Evolutionary conservation across 2,797 vertebrate species (phyloP).

Genomic region (Kryptopterus vitreolus): DNA sequence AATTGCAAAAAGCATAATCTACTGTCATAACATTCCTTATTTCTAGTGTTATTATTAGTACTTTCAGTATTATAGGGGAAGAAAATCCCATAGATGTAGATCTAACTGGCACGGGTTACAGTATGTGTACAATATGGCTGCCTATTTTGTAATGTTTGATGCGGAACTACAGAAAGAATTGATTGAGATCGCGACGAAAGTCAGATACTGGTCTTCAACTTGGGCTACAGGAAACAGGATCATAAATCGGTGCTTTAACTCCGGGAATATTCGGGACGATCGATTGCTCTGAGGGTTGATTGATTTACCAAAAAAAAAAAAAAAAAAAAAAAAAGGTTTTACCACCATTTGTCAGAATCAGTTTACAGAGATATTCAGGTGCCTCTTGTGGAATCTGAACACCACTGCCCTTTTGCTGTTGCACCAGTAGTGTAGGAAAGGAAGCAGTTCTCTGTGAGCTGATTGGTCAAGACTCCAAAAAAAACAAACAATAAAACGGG

Average conservation of each 20-base stretch:
- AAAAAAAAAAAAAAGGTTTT: conserved; percentile 4
- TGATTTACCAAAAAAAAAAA: too few relatives aligned
- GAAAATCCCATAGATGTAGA: neutral
- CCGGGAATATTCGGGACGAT: neutral
- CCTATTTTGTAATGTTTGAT: conserved; percentile 29
- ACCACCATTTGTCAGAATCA: conserved; percentile 24
- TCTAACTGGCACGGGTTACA: conserved; percentile 30
- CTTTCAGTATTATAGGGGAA: neutral
- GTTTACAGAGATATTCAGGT: conserved; percentile 51
- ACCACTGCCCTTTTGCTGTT: conserved; percentile 46
- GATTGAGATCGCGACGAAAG: neutral
- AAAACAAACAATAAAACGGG: neutral
- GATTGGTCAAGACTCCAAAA: conserved; percentile 3
- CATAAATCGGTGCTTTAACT: conserved; percentile 15
- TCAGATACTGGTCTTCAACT: neutral
- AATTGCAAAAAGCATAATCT: neutral
- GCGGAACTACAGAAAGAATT: neutral
- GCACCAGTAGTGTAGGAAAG: conserved; percentile 31
- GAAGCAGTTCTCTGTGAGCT: neutral
- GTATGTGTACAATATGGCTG: conserved; percentile 23
- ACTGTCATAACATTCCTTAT: neutral
- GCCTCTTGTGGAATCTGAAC: conserved; percentile 51
- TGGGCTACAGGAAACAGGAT: conserved; percentile 6
- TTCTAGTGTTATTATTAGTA: neutral
- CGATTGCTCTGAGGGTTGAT: neutral